Evolutionary conservation across 2,113 vertebrate species (phyloP), one percentile per base, ranked within the genome.

Genomic region (Cranoglanis bouderius): DNA sequence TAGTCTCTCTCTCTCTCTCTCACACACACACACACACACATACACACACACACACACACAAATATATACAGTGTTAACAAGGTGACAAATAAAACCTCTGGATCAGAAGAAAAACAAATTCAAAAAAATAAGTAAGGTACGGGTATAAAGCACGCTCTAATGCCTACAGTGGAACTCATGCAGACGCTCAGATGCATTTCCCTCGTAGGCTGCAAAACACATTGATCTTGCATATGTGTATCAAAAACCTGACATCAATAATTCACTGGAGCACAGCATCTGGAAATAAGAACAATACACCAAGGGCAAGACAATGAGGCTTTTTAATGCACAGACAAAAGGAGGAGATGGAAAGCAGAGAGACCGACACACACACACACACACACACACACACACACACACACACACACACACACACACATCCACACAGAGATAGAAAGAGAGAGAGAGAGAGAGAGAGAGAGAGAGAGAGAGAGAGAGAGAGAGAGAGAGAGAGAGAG

Each of bases 221-320:
- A 90, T 88, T 74, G 88, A 92, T 91, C 57, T 84, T 10, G 29
- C 67, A 87, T 74, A 12, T 88, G 78, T 55, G 85, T 86, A 89
- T 89, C 87, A 75, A 49, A 49, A 78, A 29, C 57, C 80, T 6
- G 57, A 35, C 57, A 90, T 91, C 89, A 92, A 88, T 91, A 89
- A 91, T 92, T 89, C 78, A 91, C 70, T 13, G 75, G 80, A 86
- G 85, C 63, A 85, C 63, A 40, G 65, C 59, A 88, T 75, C 86
- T 84, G 88, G 87, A 91, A 91, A 90, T 82, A 82, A 77, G 87
- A 91, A 90, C 78, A 72, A 90, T 84, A 83, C 82, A 87, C 65
- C 82, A 57, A 85, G 88, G 59, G 84, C 70, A 88, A 49, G 59
- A 84, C 43, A 84, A 82, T 82, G 49, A 91, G 70, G 63, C 40